These are phyloP conservation scores for Lathamus discolor DNA, from an alignment of 2,113 vertebrate species.

Conservation along the genomic window DNA sequence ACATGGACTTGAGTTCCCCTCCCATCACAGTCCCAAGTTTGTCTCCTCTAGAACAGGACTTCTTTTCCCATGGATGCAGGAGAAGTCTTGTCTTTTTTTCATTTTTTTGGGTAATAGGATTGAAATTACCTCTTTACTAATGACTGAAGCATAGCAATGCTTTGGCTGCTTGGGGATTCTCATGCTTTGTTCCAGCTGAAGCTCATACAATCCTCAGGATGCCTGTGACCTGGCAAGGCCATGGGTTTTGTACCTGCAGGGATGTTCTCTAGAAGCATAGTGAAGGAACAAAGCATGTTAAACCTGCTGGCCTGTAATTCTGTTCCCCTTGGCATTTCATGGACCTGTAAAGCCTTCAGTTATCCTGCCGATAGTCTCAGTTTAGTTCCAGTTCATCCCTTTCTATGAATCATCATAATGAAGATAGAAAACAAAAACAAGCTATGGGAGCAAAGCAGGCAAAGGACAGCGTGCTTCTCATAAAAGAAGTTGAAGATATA, in stretches of 20 bases:
- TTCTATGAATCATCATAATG: not conserved
- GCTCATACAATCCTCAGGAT: not conserved
- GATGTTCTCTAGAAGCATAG: not conserved
- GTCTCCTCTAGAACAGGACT: not conserved
- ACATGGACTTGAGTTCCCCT: not conserved
- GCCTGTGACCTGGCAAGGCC: not conserved
- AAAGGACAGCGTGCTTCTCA: accelerated
- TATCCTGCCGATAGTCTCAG: not conserved
- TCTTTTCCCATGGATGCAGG: not conserved
- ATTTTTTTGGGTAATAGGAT: not conserved
- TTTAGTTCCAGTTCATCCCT: not conserved
- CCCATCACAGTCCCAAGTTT: not conserved
- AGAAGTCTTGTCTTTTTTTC: not conserved
- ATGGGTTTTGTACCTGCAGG: not conserved
- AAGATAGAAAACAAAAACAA: not conserved
- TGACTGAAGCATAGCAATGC: not conserved
- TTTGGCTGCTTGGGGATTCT: not conserved
- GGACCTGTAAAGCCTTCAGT: not conserved
- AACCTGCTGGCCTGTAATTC: not conserved
- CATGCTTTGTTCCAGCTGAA: not conserved
- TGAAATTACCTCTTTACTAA: not conserved
- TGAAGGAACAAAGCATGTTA: not conserved
- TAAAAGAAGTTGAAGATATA: not conserved
- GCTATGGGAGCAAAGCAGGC: not conserved
- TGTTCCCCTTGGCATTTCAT: not conserved